Percentiles rank a stretch among this genome's conserved stretches.
phyloP scores from a whole-genome alignment of 1,140 invertebrate species.

The Glossosoma conforme region DNA sequence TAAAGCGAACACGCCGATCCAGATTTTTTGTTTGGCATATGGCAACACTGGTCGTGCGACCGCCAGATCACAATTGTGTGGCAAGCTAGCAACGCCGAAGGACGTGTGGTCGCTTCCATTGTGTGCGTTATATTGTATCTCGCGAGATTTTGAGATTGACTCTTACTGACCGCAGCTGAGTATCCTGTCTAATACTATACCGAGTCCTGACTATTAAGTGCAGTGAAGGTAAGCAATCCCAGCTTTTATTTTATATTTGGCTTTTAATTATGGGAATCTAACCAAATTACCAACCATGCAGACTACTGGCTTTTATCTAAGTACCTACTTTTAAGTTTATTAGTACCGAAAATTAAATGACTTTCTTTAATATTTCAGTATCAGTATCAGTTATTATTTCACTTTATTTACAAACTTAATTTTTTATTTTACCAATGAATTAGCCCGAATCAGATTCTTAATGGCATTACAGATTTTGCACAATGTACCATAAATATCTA shows the following conservation, averaged over 20 bases:
- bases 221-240: constrained; percentile 13
- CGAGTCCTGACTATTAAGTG: constrained; percentile 12
- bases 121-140: constrained; percentile 3
- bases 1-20: too few species aligned
- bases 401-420: constrained; percentile 11
- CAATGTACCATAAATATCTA: constrained; percentile 8
- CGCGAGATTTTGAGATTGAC: constrained; percentile 5
- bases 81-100: constrained; percentile 4
- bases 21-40: constrained; percentile 2
- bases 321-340: constrained; percentile 8
- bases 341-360: constrained; percentile 4
- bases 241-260: constrained; percentile 12
- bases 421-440: constrained; percentile 11
- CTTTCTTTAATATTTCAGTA: constrained; percentile 12
- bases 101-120: constrained; percentile 11
- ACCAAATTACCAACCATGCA: constrained; percentile 11
- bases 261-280: constrained; percentile 11
- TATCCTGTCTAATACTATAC: constrained; percentile 7
- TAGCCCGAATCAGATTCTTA: constrained; percentile 10
- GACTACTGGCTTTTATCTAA: constrained; percentile 8
- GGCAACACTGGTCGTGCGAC: constrained; percentile 10
- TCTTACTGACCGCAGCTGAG: constrained; percentile 4
- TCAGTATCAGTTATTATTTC: too few species aligned
- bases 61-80: constrained; percentile 9
- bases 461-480: constrained; percentile 10